Conservation (phyloP, 1,140 invertebrate genomes). For the Cydia amplana region DNA sequence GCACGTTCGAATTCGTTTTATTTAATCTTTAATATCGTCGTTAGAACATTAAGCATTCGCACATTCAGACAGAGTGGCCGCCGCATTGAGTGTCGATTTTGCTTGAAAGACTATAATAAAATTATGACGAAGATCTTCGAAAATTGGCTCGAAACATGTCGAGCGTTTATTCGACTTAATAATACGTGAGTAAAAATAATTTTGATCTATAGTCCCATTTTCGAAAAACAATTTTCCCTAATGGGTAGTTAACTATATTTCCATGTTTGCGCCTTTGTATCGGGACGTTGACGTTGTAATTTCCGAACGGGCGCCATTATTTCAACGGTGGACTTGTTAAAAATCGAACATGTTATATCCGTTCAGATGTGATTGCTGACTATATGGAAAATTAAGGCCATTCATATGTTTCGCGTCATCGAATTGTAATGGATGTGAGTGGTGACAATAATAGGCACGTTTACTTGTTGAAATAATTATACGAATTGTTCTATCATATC, state of each 20-base stretch:
- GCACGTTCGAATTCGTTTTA: background rate
- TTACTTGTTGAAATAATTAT: too few species aligned
- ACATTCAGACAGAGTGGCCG: background rate
- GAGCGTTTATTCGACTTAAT: too few species aligned
- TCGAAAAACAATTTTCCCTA: background rate
- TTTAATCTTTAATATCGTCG: background rate
- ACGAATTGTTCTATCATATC: too few species aligned
- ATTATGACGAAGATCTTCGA: too few species aligned
- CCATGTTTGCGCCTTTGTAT: background rate
- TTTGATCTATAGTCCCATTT: background rate
- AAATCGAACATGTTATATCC: slow-evolving; percentile 14
- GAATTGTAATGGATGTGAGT: background rate
- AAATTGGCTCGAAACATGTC: too few species aligned
- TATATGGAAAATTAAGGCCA: slow-evolving; percentile 4
- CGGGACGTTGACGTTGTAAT: slow-evolving; percentile 13
- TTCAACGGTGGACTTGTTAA: slow-evolving; percentile 8
- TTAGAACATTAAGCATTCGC: background rate
- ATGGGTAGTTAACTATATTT: background rate
- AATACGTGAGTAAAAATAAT: too few species aligned
- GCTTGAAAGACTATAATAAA: too few species aligned
- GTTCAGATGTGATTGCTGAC: slow-evolving; percentile 11
- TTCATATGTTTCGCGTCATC: background rate
- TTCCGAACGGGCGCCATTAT: background rate
- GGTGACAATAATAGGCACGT: background rate
- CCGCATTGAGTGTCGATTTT: background rate